Evolutionary conservation across 1,140 invertebrate genomes (phyloP).

Genomic region (Agraylea sexmaculata): DNA sequence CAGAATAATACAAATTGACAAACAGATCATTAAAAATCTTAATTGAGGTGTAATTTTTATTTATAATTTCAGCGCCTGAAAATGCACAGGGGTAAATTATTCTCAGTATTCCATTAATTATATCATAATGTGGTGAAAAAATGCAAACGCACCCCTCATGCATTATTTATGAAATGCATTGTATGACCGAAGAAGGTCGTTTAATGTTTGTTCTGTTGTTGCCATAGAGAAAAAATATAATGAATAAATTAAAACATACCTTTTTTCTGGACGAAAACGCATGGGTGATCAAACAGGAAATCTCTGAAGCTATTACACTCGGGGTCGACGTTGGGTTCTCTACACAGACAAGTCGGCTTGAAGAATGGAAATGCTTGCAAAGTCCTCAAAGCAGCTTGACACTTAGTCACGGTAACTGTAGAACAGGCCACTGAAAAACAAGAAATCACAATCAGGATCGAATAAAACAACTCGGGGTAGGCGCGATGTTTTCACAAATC

Average conservation of each 20-base stretch:
- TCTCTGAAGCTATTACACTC: constrained; percentile 85
- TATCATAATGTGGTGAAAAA: no score
- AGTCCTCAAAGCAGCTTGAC: constrained; percentile 75
- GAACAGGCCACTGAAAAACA: constrained; percentile 78
- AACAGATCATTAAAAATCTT: no score
- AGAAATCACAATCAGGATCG: no score
- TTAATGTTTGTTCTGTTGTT: background rate
- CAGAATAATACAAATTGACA: no score
- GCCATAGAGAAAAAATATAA: background rate
- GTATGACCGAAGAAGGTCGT: background rate
- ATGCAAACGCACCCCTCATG: no score
- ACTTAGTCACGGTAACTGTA: constrained; percentile 82
- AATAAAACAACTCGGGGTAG: no score
- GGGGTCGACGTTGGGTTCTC: constrained; percentile 75
- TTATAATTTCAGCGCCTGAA: no score
- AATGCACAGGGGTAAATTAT: no score
- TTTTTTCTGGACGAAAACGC: constrained; percentile 76
- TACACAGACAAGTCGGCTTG: constrained; percentile 81
- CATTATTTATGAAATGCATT: background rate
- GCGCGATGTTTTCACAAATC: no score
- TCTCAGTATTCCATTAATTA: no score
- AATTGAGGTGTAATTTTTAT: no score
- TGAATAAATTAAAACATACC: constrained; percentile 42
- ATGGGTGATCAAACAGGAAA: constrained; percentile 85
- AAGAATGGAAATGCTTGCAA: constrained; percentile 84